Evolutionary conservation across 2,888 invertebrate species (phyloP), one percentile per base, ranked within the genome.

Genomic region (Pimpla rufipes): DNA sequence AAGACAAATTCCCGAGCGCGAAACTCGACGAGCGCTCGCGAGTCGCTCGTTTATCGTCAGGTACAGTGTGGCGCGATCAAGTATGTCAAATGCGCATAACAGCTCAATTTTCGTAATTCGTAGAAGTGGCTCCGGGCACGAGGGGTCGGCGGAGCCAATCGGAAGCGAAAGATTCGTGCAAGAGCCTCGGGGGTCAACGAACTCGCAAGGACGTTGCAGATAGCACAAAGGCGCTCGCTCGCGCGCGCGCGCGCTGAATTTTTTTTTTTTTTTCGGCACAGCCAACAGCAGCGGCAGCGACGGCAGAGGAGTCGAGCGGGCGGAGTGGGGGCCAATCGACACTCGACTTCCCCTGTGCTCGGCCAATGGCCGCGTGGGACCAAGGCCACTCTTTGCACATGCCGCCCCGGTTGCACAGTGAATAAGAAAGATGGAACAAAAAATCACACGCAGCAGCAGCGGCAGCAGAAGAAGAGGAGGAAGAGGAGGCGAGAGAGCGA

Each of bases 281-380:
- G n/a, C 42, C 64, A 78, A 29, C 76, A 73, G 42, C 81, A 74
- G 64, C 40, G 45, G 52, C 66, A 42, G 52, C 18, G 52, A 42
- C 23, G 16, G 71, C 52, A 57, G 47, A 47, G 29, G 55, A 76
- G 45, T 18, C 29, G 67, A 71, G 71, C 35, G 23, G 55, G 37
- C 35, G 71, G 75, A 71, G 77, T 74, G 78, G 80, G 86, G 71
- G 78, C 88, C 85, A 88, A 88, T 89, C 87, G 84, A 79, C 78
- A 64, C 74, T 82, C 87, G 85, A 88, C 87, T 89, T 90, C 89
- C 87, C 89, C 79, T 88, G 88, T 86, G 84, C 87, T 87, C 90
- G 90, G 90, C 92, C 92, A 92, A 92, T 91, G 90, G 89, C 91
- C 89, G 91, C 90, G 90, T 90, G 90, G 90, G 89, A 92, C 91